These are phyloP conservation scores for Melangyna quadrimaculata DNA, from an alignment of 2,888 invertebrate species.

Conservation along the genomic window DNA sequence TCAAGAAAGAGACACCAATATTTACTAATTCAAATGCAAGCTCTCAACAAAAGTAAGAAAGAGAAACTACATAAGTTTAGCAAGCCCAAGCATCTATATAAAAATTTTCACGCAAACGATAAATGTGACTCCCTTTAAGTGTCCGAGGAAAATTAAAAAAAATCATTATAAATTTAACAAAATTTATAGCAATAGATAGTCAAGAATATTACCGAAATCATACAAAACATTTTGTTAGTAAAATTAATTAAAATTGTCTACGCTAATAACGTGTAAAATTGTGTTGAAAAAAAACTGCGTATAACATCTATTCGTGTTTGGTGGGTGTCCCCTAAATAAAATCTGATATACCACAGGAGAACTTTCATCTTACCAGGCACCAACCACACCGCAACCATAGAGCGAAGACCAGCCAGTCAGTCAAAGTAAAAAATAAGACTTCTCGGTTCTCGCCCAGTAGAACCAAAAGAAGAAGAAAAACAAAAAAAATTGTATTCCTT, in stretches of 20 bases:
- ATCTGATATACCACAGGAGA: conserved; percentile 15
- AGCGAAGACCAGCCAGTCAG: not conserved
- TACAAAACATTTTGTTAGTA: not conserved
- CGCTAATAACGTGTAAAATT: not conserved
- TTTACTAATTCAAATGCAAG: not conserved
- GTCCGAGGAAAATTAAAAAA: conserved; percentile 43
- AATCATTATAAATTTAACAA: not conserved
- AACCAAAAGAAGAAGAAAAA: conserved; percentile 1
- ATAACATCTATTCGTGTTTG: not conserved
- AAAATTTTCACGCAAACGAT: conserved; percentile 52
- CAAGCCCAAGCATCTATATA: conserved; percentile 31
- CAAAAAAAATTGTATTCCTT: conserved; percentile 35
- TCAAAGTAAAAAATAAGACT: not conserved
- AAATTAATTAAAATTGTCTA: not conserved
- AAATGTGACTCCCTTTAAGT: conserved; percentile 45
- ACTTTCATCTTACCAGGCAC: conserved; percentile 28
- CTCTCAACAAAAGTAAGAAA: not conserved
- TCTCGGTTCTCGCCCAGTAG: not conserved
- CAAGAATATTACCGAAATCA: not conserved
- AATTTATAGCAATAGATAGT: not conserved
- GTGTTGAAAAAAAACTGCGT: not conserved
- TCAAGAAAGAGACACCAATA: not conserved
- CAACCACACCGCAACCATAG: conserved; percentile 13
- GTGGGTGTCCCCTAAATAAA: conserved; percentile 19
- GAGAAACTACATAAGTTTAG: not conserved